Conservation (phyloP, 2,797 vertebrate species). For the Phrynocephalus vlangalii region DNA sequence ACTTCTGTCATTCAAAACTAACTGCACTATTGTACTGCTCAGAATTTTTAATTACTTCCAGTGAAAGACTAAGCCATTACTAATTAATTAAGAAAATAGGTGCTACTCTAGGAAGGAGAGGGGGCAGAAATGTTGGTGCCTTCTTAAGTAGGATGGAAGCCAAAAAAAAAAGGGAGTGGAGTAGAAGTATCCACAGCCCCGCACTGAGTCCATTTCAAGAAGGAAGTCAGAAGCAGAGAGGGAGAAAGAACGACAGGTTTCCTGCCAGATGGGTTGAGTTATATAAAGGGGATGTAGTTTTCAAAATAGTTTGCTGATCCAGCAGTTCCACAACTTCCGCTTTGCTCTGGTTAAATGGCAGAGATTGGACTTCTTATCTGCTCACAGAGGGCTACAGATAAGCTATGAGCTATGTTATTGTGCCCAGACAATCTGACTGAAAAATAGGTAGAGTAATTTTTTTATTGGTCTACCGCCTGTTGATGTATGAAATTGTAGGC, state of each 20-base stretch:
- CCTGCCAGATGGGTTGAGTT: constrained; percentile 83
- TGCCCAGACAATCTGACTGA: not conserved
- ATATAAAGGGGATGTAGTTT: constrained; percentile 30
- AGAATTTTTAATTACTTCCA: constrained; percentile 29
- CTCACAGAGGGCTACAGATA: not conserved
- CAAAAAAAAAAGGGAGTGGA: not conserved
- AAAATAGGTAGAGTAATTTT: not conserved
- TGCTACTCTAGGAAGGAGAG: not conserved
- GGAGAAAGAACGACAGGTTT: constrained; percentile 77
- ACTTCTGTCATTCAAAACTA: constrained; percentile 11
- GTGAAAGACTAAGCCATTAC: constrained; percentile 34
- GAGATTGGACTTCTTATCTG: constrained; percentile 18
- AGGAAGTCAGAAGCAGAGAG: constrained; percentile 84
- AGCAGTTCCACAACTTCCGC: constrained; percentile 43
- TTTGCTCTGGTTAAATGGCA: constrained; percentile 21
- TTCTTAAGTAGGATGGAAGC: constrained; percentile 25
- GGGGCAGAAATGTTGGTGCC: not conserved
- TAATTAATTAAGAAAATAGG: constrained; percentile 49
- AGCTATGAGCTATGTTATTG: not conserved
- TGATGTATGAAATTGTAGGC: not conserved
- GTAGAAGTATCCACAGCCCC: not conserved
- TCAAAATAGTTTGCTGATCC: constrained; percentile 25
- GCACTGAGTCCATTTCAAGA: constrained; percentile 66
- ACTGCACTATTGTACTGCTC: not conserved
- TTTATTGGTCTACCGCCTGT: too few species aligned